A percentile compares a stretch with the other conserved stretches of the same genome.
phyloP scores from a whole-genome alignment of 2,113 vertebrate species.

The Lucifuga dentata region DNA sequence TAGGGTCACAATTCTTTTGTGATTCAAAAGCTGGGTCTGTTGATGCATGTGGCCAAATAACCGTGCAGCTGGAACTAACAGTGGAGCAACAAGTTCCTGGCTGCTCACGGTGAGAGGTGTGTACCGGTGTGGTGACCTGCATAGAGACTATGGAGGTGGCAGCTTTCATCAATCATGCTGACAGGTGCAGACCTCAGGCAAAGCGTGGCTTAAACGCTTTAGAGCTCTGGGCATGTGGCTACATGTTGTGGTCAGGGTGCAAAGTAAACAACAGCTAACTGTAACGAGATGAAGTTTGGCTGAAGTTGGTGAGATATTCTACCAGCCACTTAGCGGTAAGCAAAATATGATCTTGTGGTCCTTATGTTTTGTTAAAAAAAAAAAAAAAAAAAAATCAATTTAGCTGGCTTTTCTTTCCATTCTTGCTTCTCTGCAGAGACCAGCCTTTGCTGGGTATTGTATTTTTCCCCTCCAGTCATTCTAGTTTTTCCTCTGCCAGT shows the following conservation, averaged over 20 bases:
- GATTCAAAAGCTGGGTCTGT: not conserved
- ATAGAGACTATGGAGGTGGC: conserved; percentile 11
- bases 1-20: not conserved
- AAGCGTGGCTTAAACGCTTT: conserved; percentile 44
- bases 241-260: conserved; percentile 26
- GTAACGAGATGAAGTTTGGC: conserved; percentile 12
- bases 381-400: conserved; percentile 29
- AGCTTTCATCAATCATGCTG: conserved; percentile 53
- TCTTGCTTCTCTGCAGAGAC: conserved; percentile 44
- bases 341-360: conserved; percentile 22
- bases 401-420: conserved; percentile 46
- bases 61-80: not conserved
- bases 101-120: conserved; percentile 26
- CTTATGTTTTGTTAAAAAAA: conserved; percentile 50
- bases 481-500: conserved; percentile 38
- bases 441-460: conserved; percentile 42
- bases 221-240: conserved; percentile 33
- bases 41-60: not conserved
- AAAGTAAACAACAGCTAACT: conserved; percentile 28
- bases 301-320: not conserved
- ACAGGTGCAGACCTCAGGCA: conserved; percentile 41
- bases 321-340: conserved; percentile 27
- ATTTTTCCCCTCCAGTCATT: conserved; percentile 37
- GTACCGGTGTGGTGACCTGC: conserved; percentile 22
- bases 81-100: not conserved